Percentiles rank a stretch among this genome's conserved stretches.
Evolutionary conservation across 2,888 invertebrate species (phyloP).

Genomic region (Nomada lathburiana): DNA sequence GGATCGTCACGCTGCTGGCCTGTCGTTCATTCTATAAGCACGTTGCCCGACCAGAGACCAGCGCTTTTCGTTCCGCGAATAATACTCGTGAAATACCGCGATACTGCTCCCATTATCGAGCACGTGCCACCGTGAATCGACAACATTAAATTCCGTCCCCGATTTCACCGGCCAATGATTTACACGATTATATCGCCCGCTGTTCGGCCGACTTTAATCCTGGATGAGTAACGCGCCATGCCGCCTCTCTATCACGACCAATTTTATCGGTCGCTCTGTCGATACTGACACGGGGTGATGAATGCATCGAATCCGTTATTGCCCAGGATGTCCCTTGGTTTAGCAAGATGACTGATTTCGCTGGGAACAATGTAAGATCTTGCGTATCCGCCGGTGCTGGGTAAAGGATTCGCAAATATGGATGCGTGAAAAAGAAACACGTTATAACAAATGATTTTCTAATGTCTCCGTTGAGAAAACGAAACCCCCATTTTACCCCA

Average conservation of each 20-base stretch:
- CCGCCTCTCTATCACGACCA: constrained; percentile 10
- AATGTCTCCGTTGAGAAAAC: not conserved
- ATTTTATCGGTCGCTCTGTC: constrained; percentile 5
- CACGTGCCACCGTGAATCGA: not conserved
- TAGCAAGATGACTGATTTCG: not conserved
- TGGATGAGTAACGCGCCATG: constrained; percentile 29
- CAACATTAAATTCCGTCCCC: constrained; percentile 18
- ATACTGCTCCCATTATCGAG: constrained; percentile 9
- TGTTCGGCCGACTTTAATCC: constrained; percentile 23
- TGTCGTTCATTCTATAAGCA: constrained; percentile 21
- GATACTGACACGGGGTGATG: constrained; percentile 3
- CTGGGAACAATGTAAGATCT: not conserved
- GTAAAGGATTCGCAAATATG: not conserved
- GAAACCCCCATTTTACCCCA: not conserved
- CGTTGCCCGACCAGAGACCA: constrained; percentile 6
- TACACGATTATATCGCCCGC: constrained; percentile 14
- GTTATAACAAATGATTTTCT: constrained; percentile 9
- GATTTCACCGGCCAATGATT: constrained; percentile 23
- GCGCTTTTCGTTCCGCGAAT: constrained; percentile 24
- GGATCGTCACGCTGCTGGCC: constrained; percentile 1
- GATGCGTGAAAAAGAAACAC: not conserved
- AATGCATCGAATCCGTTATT: not conserved
- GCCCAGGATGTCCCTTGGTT: not conserved
- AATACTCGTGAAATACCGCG: not conserved
- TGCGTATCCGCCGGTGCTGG: not conserved